Percentiles rank a stretch among this genome's conserved stretches.
phyloP scores from a whole-genome alignment of 2,797 vertebrate genomes.

The Bryconaethiops microstoma region DNA sequence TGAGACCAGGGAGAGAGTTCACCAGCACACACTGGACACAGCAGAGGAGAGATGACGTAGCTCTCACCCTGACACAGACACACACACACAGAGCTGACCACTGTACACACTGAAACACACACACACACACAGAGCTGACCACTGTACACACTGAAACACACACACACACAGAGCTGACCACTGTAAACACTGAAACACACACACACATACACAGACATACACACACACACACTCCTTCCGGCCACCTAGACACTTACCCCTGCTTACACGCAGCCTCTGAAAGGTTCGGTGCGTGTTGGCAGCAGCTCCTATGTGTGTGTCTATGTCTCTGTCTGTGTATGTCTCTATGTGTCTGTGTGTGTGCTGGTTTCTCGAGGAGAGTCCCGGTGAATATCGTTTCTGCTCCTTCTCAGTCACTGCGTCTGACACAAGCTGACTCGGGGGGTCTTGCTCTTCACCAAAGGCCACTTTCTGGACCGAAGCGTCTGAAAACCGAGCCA shows the following conservation, averaged over 20 bases:
- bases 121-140: too few relatives aligned
- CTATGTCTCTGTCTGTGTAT: too few relatives aligned
- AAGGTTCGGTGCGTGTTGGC: background rate
- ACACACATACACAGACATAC: constrained; percentile 17
- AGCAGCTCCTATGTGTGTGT: background rate
- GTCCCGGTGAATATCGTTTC: background rate
- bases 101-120: too few relatives aligned
- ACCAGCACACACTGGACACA: background rate
- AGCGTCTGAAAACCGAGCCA: constrained; percentile 3
- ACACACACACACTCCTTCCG: background rate
- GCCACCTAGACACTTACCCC: background rate
- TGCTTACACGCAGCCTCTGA: background rate
- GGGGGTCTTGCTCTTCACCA: constrained; percentile 37
- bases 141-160: background rate
- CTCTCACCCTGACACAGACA: background rate
- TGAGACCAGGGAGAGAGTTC: background rate
- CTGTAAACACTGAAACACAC: background rate
- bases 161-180: background rate
- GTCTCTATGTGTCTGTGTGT: background rate
- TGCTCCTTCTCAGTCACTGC: constrained; percentile 50
- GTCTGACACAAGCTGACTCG: constrained; percentile 41
- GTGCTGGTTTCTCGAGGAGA: background rate
- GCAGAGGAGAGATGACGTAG: constrained; percentile 4
- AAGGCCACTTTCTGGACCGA: background rate
- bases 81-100: background rate